Evolutionary conservation across 2,113 vertebrate species (phyloP).

Genomic region (Sapajus apella): DNA sequence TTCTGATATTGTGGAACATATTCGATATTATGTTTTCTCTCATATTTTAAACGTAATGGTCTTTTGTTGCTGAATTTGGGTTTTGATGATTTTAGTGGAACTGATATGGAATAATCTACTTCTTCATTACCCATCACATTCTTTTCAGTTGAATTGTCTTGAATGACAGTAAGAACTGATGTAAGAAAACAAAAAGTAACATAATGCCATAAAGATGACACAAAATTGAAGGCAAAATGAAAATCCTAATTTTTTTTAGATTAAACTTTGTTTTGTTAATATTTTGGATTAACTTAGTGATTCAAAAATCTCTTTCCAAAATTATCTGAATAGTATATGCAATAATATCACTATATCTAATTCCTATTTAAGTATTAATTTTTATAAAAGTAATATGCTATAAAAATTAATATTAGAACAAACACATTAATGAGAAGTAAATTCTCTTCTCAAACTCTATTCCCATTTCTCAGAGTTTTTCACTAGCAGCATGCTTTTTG

Average conservation of each 20-base stretch:
- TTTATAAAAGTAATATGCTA: neutral
- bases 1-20: neutral
- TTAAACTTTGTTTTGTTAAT: neutral
- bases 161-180: constrained; percentile 75
- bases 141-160: constrained; percentile 66
- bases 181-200: constrained; percentile 4
- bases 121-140: constrained; percentile 14
- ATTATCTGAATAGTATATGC: neutral
- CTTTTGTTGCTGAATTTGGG: neutral
- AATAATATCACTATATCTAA: neutral
- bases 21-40: neutral
- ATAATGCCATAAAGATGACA: constrained; percentile 67
- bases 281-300: neutral
- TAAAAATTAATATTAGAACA: neutral
- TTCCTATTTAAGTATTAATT: neutral
- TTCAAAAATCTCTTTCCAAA: neutral
- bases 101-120: neutral
- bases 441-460: neutral
- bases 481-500: neutral
- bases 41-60: neutral
- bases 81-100: neutral
- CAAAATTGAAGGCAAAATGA: constrained; percentile 41
- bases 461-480: neutral
- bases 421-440: neutral
- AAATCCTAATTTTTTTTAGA: constrained; percentile 32